Conservation (phyloP, 2,888 invertebrate genomes). For the Volucella bombylans region DNA sequence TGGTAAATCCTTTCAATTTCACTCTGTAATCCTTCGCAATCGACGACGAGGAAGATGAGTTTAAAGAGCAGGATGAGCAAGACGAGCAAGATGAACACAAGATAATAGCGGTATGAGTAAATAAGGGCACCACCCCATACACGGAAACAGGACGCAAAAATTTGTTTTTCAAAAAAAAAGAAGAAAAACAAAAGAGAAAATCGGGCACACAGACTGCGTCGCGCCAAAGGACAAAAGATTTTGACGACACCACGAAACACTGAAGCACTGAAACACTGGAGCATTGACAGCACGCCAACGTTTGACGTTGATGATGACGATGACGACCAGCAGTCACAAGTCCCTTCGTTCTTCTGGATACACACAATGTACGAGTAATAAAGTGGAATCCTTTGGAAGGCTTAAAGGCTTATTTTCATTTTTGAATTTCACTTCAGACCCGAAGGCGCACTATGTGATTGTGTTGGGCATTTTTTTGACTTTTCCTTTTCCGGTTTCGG, state of each 20-base stretch:
- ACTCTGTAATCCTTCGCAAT: conserved; percentile 77
- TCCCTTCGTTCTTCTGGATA: conserved; percentile 31
- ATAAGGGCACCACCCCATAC: too few species aligned
- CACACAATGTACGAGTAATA: conserved; percentile 55
- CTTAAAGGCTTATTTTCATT: conserved; percentile 71
- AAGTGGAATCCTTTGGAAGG: conserved; percentile 67
- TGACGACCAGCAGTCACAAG: conserved; percentile 40
- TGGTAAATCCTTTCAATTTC: conserved; percentile 78
- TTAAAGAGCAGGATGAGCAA: conserved; percentile 5
- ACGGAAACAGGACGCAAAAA: too few species aligned
- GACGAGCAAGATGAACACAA: conserved; percentile 3
- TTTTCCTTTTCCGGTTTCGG: conserved; percentile 34
- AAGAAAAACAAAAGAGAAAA: neutral
- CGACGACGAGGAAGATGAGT: conserved; percentile 53
- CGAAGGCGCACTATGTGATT: conserved; percentile 47
- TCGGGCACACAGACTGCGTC: conserved; percentile 35
- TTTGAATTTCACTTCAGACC: conserved; percentile 69
- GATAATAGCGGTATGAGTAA: neutral
- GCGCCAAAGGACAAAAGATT: conserved; percentile 53
- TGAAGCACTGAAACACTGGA: too few species aligned
- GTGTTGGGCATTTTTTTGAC: conserved; percentile 46
- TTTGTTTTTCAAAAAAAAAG: neutral
- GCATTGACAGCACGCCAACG: conserved; percentile 6
- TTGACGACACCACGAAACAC: conserved; percentile 25
- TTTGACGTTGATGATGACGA: conserved; percentile 11